A percentile compares a stretch with the other conserved stretches of the same genome.
phyloP scores from a whole-genome alignment of 2,113 vertebrate species.

The Burhinus oedicnemus region DNA sequence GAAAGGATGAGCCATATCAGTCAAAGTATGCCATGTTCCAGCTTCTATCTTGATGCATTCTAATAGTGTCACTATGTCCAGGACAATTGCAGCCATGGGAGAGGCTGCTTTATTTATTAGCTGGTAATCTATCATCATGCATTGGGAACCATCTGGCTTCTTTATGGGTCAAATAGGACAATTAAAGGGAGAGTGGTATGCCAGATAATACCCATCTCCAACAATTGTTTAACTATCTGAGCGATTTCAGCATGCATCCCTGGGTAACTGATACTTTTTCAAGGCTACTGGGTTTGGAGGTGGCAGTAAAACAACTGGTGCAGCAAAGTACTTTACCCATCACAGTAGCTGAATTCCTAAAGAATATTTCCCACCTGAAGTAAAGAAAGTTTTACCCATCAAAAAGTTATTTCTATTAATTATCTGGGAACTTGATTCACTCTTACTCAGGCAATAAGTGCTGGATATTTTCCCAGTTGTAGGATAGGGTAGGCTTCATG shows the following conservation, averaged over 20 bases:
- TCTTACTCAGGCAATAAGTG: too few species aligned
- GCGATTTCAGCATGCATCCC: background rate
- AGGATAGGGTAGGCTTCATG: too few species aligned
- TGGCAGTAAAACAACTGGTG: background rate
- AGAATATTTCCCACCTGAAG: background rate
- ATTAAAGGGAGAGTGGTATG: background rate
- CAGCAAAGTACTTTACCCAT: background rate
- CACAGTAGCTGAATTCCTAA: background rate
- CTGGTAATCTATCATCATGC: background rate
- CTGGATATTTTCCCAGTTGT: too few species aligned
- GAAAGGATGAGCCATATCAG: background rate
- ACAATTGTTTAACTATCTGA: background rate
- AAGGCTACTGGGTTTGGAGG: background rate
- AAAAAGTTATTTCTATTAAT: background rate
- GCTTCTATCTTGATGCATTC: background rate
- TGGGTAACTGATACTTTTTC: background rate
- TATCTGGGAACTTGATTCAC: too few species aligned
- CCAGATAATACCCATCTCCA: background rate
- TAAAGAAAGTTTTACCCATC: background rate
- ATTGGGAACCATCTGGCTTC: background rate
- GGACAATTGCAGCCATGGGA: background rate
- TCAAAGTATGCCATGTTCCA: background rate
- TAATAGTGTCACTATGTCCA: fast-evolving
- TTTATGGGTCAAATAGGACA: background rate
- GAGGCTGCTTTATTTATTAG: background rate